phyloP scores from a whole-genome alignment of 1,140 invertebrate species.

The Arctopsyche grandis region DNA sequence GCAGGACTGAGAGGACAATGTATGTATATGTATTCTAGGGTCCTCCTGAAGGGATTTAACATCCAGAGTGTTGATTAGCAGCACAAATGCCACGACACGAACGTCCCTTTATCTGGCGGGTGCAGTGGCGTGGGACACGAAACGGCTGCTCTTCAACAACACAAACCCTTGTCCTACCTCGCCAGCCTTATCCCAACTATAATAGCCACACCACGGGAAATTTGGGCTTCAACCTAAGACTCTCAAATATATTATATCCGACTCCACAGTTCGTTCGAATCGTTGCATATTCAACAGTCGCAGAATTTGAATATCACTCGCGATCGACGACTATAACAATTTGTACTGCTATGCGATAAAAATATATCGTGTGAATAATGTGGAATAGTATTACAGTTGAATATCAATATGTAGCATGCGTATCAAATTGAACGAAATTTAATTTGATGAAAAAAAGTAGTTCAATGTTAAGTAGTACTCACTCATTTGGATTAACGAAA shows the following conservation, averaged over 20 bases:
- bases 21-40: neutral
- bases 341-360: too few relatives aligned
- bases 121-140: neutral
- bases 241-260: neutral
- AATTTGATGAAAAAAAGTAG: neutral
- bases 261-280: neutral
- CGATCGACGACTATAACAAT: too few relatives aligned
- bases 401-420: neutral
- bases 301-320: too few relatives aligned
- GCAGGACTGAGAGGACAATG: neutral
- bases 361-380: too few relatives aligned
- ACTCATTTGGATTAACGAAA: slow-evolving; percentile 70
- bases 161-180: neutral
- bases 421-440: neutral
- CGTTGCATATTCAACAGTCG: neutral
- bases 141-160: neutral
- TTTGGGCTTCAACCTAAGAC: neutral
- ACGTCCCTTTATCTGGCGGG: slow-evolving; percentile 4
- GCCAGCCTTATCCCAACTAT: neutral
- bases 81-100: slow-evolving; percentile 20
- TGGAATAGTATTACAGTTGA: neutral
- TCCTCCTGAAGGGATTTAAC: slow-evolving; percentile 14
- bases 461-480: slow-evolving; percentile 60
- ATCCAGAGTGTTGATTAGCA: slow-evolving; percentile 10
- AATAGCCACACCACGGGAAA: neutral